These are phyloP conservation scores for Cyanoliseus patagonus DNA, from an alignment of 2,113 vertebrate species.

Conservation along the genomic window DNA sequence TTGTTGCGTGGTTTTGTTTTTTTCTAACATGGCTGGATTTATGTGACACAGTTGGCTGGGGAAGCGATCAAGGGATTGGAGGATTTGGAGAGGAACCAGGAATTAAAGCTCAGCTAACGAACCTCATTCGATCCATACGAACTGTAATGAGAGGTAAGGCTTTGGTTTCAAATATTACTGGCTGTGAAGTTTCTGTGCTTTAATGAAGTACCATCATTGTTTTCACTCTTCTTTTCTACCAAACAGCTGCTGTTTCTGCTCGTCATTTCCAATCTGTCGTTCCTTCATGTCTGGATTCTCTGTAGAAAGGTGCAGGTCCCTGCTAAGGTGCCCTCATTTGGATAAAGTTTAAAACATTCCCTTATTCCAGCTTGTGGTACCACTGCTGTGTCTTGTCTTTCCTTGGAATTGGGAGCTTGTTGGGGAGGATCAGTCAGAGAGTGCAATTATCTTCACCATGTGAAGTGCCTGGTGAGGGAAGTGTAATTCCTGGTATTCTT, in stretches of 20 bases:
- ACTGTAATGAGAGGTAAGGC: constrained; percentile 93
- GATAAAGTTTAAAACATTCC: not conserved
- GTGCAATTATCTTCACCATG: not conserved
- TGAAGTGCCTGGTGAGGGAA: not conserved
- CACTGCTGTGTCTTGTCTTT: not conserved
- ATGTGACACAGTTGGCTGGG: constrained; percentile 88
- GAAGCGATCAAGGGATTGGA: constrained; percentile 90
- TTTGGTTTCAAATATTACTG: not conserved
- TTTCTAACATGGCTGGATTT: not conserved
- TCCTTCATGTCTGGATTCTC: not conserved
- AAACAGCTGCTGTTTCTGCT: not conserved
- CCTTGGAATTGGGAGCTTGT: not conserved
- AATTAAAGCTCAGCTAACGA: constrained; percentile 91
- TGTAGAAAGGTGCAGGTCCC: not conserved
- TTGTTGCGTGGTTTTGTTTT: not conserved
- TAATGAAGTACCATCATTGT: not conserved
- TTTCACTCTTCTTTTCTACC: not conserved
- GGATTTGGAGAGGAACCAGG: constrained; percentile 97
- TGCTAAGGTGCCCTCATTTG: not conserved
- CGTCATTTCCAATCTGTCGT: rapidly evolving
- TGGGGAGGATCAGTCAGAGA: not conserved
- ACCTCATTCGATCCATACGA: constrained; percentile 91
- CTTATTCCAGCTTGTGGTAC: not conserved
- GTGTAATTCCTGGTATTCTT: not conserved
- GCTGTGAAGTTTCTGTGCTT: not conserved